phyloP scores from a whole-genome alignment of 1,140 invertebrate species.

The Drosophila fuyamai region DNA sequence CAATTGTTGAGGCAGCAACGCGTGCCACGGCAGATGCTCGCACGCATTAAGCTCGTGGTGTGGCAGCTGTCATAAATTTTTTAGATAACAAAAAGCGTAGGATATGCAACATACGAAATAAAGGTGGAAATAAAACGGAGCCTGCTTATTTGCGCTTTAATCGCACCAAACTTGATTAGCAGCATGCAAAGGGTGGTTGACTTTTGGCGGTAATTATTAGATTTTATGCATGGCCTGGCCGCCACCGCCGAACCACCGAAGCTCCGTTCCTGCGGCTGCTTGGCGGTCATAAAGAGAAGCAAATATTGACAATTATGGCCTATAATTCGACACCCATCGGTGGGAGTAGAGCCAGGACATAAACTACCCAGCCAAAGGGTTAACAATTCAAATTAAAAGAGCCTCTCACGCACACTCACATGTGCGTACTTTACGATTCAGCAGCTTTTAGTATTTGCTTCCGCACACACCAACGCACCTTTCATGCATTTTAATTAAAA shows the following conservation, averaged over 20 bases:
- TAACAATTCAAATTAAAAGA: slow-evolving; percentile 77
- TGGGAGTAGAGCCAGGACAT: slow-evolving; percentile 31
- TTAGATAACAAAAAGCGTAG: slow-evolving; percentile 43
- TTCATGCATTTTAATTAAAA: slow-evolving; percentile 83
- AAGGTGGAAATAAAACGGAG: slow-evolving; percentile 39
- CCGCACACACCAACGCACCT: slow-evolving; percentile 53
- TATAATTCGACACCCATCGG: slow-evolving; percentile 79
- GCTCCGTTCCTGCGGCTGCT: slow-evolving; percentile 13
- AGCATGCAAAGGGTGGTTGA: slow-evolving; percentile 56
- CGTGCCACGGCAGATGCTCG: slow-evolving; percentile 75
- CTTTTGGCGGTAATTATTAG: slow-evolving; percentile 70
- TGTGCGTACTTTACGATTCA: slow-evolving; percentile 62
- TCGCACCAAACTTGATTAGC: slow-evolving; percentile 67
- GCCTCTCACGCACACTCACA: slow-evolving; percentile 9
- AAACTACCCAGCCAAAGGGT: slow-evolving; percentile 65
- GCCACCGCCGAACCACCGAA: slow-evolving; percentile 6
- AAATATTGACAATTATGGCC: slow-evolving; percentile 83
- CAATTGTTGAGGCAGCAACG: slow-evolving; percentile 35
- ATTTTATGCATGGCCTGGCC: slow-evolving; percentile 66
- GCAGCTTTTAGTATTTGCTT: slow-evolving; percentile 49
- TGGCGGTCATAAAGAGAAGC: slow-evolving; percentile 46
- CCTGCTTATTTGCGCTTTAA: slow-evolving; percentile 54
- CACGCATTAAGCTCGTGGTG: slow-evolving; percentile 66
- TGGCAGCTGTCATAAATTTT: slow-evolving; percentile 74
- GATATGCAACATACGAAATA: slow-evolving; percentile 27